Evolutionary conservation across 1,140 invertebrate species (phyloP), one percentile per base, ranked within the genome.

Genomic region (Diabrotica virgifera): DNA sequence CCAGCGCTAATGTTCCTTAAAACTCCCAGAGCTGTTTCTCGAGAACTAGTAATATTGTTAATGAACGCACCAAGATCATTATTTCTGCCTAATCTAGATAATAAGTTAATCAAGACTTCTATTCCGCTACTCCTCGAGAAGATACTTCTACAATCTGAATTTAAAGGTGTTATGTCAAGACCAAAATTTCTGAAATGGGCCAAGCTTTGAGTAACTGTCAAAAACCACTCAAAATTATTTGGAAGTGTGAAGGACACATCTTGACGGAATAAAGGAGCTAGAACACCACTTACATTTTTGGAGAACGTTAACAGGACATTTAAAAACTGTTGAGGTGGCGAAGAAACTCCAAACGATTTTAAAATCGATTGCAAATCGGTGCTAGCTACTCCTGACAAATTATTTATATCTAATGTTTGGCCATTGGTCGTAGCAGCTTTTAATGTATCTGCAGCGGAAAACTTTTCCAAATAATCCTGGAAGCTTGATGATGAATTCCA

Each of bases 1-100:
- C 60, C 60, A 6, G 46, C 24, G 36, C 60, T 62, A 5, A 46
- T n/a, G n/a, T 62, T 10, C 13, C 13, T 36, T 6, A 62, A 35
- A 6, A 62, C 6, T 8, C 13, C 35, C 5, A 54, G 12, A 46
- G 54, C 24, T 35, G 37, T 62, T 9, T 62, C 60, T 9, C 46
- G 51, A 0, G 52, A 62, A 6, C 5, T 10, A 5, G 13, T 10
- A 8, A 54, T 12, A 36, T n/a, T 62, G 7, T 14, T 36, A 37
- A 62, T 37, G 7, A 37, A 5, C 0, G 13, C 37, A 10, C 6
- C 4, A 6, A 62, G 8, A 50, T 62, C 37, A 7, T 12, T 8
- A 8, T 14, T 24, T 36, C 12, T 46, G 12, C n/a, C 60, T 11
- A 37, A n/a, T 40, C 54, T 35, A 5, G 12, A 5, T 0, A 62